These are phyloP conservation scores for Esperia sulphurella DNA, from an alignment of 2,888 invertebrate species.

Conservation along the genomic window DNA sequence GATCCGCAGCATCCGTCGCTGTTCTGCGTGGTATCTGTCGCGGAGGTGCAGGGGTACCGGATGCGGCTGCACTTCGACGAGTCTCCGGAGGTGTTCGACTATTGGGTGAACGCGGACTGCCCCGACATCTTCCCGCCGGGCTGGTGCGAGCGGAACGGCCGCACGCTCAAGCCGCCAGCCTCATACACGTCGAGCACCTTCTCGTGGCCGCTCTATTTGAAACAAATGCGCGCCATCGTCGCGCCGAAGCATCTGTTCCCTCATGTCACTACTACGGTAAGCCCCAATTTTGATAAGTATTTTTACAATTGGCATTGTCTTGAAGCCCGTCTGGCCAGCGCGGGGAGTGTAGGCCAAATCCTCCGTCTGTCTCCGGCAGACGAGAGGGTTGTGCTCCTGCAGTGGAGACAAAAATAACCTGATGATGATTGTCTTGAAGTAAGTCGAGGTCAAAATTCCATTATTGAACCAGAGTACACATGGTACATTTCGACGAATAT, in stretches of 20 bases:
- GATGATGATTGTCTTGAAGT: no score
- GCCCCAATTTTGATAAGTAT: no score
- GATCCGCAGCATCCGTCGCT: conserved; percentile 94
- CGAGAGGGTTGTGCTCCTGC: no score
- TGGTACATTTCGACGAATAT: no score
- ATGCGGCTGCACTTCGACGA: conserved; percentile 95
- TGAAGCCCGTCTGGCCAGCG: no score
- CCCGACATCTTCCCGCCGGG: conserved; percentile 94
- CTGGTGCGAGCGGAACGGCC: conserved; percentile 94
- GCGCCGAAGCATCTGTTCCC: conserved; percentile 89
- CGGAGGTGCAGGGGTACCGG: conserved; percentile 90
- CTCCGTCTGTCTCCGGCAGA: no score
- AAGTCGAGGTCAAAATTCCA: no score
- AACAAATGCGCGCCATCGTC: conserved; percentile 84
- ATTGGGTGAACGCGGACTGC: conserved; percentile 96
- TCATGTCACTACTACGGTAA: conserved; percentile 82
- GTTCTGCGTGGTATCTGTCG: conserved; percentile 92
- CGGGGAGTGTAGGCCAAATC: no score
- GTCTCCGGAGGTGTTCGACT: conserved; percentile 92
- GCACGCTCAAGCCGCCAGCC: conserved; percentile 88
- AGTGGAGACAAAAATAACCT: no score
- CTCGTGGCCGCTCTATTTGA: conserved; percentile 91
- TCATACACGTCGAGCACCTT: conserved; percentile 82
- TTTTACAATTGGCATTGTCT: background rate
- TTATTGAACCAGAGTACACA: no score